Conservation (phyloP, 2,113 vertebrate species). For the Chascanopsetta lugubris region DNA sequence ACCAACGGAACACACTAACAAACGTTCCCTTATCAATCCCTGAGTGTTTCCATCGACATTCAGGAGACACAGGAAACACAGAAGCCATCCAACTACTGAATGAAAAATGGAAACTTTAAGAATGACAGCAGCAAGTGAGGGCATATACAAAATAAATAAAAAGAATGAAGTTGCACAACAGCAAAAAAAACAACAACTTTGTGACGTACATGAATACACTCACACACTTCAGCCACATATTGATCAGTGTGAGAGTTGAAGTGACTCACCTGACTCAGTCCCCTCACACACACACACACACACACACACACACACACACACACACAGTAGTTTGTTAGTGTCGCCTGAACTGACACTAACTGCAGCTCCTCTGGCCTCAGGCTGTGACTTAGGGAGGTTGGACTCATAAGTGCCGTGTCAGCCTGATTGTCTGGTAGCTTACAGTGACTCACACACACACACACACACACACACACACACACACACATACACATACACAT, state of each 20-base stretch:
- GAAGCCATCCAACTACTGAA: no score
- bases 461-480: no score
- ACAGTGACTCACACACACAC: constrained; percentile 61
- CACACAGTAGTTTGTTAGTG: constrained; percentile 18
- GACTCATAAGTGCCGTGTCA: constrained; percentile 68
- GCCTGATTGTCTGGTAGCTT: constrained; percentile 50
- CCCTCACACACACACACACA: constrained; percentile 10
- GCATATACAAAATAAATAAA: neutral
- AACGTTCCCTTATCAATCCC: no score
- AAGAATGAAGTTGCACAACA: neutral
- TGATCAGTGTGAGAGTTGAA: constrained; percentile 8
- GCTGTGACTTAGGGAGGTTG: constrained; percentile 42
- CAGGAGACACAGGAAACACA: no score
- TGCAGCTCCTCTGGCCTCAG: constrained; percentile 24
- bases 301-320: constrained; percentile 12
- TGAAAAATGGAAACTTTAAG: neutral
- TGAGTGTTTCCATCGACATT: neutral
- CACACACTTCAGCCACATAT: neutral
- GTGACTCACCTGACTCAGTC: constrained; percentile 41
- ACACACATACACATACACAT: no score
- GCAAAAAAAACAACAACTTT: neutral
- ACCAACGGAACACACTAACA: no score
- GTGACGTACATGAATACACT: no score
- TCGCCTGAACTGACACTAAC: constrained; percentile 37
- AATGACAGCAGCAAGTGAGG: neutral